phyloP scores from a whole-genome alignment of 2,888 invertebrate genomes.

The Ophonus ardosiacus region DNA sequence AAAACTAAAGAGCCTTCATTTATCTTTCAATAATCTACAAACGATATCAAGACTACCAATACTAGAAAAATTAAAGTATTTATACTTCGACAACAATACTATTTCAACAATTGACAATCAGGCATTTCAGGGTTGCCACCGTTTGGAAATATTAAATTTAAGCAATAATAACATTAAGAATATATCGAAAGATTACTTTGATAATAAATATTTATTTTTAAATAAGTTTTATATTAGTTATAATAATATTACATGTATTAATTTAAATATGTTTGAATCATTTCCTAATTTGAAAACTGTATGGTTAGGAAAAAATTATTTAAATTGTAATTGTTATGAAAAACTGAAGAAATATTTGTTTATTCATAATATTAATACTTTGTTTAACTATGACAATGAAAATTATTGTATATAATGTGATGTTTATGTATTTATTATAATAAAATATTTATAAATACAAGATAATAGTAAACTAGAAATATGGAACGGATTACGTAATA shows the following conservation, averaged over 20 bases:
- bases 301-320: slow-evolving; percentile 14
- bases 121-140: not conserved
- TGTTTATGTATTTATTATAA: too few relatives aligned
- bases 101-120: not conserved
- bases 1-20: too few relatives aligned
- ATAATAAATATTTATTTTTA: not conserved
- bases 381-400: slow-evolving; percentile 15
- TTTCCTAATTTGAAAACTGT: slow-evolving; percentile 36
- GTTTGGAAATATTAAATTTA: slow-evolving; percentile 21
- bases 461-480: too few relatives aligned
- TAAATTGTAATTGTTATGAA: slow-evolving; percentile 24
- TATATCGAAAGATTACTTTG: not conserved
- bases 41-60: not conserved
- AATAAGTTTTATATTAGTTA: slow-evolving; percentile 38
- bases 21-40: slow-evolving; percentile 16
- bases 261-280: not conserved
- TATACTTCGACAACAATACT: slow-evolving; percentile 33
- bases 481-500: too few relatives aligned
- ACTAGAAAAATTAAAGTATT: slow-evolving; percentile 25
- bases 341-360: slow-evolving; percentile 4
- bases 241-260: slow-evolving; percentile 43
- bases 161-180: not conserved
- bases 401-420: slow-evolving; percentile 21
- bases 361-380: not conserved
- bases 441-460: too few relatives aligned